Evolutionary conservation across 2,113 vertebrate genomes (phyloP).

Genomic region (Tichodroma muraria): DNA sequence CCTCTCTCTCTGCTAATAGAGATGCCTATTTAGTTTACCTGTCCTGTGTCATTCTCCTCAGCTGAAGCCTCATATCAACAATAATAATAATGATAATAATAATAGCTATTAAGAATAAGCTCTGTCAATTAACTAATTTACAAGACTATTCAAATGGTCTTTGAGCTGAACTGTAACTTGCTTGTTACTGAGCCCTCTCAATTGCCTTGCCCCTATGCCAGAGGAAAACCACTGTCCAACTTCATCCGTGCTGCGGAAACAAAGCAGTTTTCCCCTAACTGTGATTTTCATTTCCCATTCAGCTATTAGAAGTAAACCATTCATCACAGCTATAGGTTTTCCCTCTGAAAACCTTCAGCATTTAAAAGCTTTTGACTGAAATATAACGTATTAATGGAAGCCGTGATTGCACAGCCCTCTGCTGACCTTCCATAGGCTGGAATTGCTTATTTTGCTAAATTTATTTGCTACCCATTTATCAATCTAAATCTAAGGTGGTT

Average conservation of each 20-base stretch:
- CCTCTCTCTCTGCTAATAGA: background rate
- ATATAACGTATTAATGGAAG: constrained; percentile 70
- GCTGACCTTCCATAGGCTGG: constrained; percentile 63
- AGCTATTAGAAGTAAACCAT: constrained; percentile 61
- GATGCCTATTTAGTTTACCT: background rate
- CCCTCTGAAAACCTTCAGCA: constrained; percentile 56
- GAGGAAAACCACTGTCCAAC: background rate
- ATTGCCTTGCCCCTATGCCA: background rate
- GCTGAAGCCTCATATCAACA: background rate
- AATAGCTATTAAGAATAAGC: background rate
- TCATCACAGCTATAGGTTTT: constrained; percentile 58
- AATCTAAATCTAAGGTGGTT: constrained; percentile 64
- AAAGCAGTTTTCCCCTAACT: background rate
- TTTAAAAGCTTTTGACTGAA: constrained; percentile 70
- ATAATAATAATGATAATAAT: background rate
- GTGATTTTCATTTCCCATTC: constrained; percentile 62
- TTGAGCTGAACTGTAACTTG: background rate
- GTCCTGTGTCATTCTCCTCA: background rate
- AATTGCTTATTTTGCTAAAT: constrained; percentile 69
- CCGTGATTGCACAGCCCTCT: constrained; percentile 65
- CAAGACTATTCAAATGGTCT: background rate
- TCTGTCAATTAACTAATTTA: background rate
- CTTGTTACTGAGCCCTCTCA: background rate
- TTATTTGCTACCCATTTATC: constrained; percentile 67
- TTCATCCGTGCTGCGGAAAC: background rate